Evolutionary conservation across 2,797 vertebrate genomes (phyloP).

Genomic region (Eleutherodactylus coqui): DNA sequence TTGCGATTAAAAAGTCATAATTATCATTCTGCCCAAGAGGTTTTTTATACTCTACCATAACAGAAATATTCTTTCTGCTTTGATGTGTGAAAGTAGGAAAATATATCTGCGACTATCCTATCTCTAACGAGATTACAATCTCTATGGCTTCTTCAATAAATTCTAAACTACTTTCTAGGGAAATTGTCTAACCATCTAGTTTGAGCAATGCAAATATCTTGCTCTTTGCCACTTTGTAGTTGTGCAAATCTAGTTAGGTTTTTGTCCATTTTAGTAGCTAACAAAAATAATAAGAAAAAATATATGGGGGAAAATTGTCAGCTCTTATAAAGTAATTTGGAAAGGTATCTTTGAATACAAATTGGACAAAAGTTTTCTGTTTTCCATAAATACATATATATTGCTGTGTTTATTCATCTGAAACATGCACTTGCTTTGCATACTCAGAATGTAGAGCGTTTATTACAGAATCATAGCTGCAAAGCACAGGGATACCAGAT

Average conservation of each 20-base stretch:
- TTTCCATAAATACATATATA: constrained; percentile 42
- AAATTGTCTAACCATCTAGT: constrained; percentile 22
- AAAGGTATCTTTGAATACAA: constrained; percentile 22
- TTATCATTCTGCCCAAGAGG: constrained; percentile 63
- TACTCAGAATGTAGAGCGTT: neutral
- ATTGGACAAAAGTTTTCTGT: constrained; percentile 24
- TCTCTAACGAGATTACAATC: constrained; percentile 56
- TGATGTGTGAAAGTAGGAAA: constrained; percentile 51
- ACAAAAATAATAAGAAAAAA: neutral
- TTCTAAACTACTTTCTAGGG: constrained; percentile 56
- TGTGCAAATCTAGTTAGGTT: neutral
- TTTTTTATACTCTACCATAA: constrained; percentile 51
- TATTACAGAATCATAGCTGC: constrained; percentile 12
- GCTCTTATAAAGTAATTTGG: neutral
- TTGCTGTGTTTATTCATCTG: constrained; percentile 26
- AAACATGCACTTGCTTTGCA: neutral
- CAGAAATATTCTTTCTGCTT: constrained; percentile 53
- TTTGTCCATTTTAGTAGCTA: constrained; percentile 7
- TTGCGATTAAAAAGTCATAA: constrained; percentile 63
- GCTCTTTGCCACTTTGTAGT: neutral
- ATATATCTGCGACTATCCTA: constrained; percentile 36
- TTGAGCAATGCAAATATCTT: constrained; percentile 48
- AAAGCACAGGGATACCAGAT: neutral
- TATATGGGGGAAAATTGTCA: neutral
- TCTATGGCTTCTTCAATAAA: constrained; percentile 58